phyloP scores from a whole-genome alignment of 2,113 vertebrate genomes.

The Trachemys scripta region DNA sequence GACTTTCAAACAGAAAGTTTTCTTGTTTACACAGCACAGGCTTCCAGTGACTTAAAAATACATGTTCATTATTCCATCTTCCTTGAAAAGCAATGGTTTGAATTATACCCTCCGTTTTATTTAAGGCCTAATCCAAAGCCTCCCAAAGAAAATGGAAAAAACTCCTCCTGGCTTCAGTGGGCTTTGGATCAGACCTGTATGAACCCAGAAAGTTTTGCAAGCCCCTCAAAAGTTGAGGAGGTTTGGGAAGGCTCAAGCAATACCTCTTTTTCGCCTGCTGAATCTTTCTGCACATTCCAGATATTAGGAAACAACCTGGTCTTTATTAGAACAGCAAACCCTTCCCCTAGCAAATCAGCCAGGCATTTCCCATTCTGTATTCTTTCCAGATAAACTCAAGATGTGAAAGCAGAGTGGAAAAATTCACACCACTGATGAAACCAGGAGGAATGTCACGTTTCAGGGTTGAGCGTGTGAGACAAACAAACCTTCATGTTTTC shows the following conservation, averaged over 20 bases:
- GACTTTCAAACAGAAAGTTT: background rate
- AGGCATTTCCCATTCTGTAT: background rate
- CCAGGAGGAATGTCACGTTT: background rate
- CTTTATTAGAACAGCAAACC: background rate
- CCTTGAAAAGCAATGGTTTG: background rate
- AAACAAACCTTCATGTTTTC: background rate
- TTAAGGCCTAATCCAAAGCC: background rate
- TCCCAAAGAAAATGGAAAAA: background rate
- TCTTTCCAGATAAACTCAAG: background rate
- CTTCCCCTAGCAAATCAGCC: background rate
- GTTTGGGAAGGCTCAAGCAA: background rate
- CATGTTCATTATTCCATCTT: background rate
- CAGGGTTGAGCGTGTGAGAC: background rate
- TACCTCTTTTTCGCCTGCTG: background rate
- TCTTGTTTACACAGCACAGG: background rate
- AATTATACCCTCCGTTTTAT: background rate
- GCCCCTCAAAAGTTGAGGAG: background rate
- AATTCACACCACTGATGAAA: background rate
- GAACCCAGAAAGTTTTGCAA: background rate
- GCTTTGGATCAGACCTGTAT: background rate
- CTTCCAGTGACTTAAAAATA: background rate
- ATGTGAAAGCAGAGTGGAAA: background rate
- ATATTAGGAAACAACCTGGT: background rate
- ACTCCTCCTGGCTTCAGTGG: background rate
- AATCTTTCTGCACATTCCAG: background rate